Evolutionary conservation across 2,888 invertebrate species (phyloP).

Genomic region (Athrips mouffetella): DNA sequence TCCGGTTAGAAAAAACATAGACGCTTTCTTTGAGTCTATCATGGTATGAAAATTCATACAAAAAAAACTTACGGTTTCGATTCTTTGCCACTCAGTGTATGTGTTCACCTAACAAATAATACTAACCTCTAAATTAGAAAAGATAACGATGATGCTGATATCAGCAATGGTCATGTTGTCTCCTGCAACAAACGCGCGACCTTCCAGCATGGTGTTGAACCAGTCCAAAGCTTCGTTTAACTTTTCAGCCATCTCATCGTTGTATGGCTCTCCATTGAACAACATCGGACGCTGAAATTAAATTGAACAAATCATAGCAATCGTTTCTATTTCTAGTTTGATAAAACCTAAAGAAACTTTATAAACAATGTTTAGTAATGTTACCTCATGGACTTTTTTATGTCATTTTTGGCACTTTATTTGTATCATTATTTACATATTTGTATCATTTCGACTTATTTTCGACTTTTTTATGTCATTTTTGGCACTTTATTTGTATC

Average conservation of each 20-base stretch:
- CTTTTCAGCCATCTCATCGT: conserved; percentile 66
- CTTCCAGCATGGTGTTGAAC: conserved; percentile 78
- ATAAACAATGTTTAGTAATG: too few relatives aligned
- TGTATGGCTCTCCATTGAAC: conserved; percentile 61
- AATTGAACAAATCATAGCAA: not conserved
- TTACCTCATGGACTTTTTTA: too few relatives aligned
- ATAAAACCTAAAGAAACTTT: too few relatives aligned
- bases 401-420: too few relatives aligned
- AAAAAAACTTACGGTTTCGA: not conserved
- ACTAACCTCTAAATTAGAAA: conserved; percentile 80
- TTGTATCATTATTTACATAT: too few relatives aligned
- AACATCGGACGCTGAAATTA: conserved; percentile 65
- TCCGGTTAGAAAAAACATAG: too few relatives aligned
- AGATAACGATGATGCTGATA: conserved; percentile 78
- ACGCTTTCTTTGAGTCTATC: too few relatives aligned
- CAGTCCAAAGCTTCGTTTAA: conserved; percentile 79
- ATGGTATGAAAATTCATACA: too few relatives aligned
- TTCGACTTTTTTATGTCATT: too few relatives aligned
- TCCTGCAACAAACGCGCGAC: conserved; percentile 82
- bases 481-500: too few relatives aligned
- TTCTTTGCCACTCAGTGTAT: not conserved
- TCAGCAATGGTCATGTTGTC: conserved; percentile 84
- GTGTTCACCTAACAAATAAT: not conserved
- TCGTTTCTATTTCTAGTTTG: too few relatives aligned
- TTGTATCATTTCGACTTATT: too few relatives aligned